A percentile compares a stretch with the other conserved stretches of the same genome.
Evolutionary conservation across 1,140 invertebrate species (phyloP).

Genomic region (Himalopsyche phryganea): DNA sequence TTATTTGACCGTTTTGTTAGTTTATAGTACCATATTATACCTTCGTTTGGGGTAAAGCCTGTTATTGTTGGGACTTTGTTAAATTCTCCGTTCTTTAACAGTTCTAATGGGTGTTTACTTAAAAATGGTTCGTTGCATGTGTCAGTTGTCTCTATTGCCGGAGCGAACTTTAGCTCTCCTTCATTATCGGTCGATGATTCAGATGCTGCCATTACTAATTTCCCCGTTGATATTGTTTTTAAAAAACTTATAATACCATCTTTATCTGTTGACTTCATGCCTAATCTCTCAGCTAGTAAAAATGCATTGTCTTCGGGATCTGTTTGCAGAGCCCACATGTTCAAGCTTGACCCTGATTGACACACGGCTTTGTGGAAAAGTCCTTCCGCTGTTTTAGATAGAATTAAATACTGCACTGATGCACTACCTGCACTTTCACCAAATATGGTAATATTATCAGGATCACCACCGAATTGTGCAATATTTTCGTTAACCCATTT

Average conservation of each 20-base stretch:
- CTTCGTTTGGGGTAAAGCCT: constrained; percentile 32
- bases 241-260: constrained; percentile 39
- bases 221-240: constrained; percentile 19
- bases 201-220: constrained; percentile 34
- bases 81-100: constrained; percentile 28
- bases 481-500: constrained; percentile 70
- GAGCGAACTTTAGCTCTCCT: constrained; percentile 2
- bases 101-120: constrained; percentile 18
- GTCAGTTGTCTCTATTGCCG: constrained; percentile 22
- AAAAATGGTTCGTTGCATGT: constrained; percentile 23
- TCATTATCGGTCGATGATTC: constrained; percentile 34
- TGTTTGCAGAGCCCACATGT: constrained; percentile 55
- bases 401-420: constrained; percentile 50
- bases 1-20: not conserved
- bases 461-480: constrained; percentile 59
- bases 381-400: constrained; percentile 39
- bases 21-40: constrained; percentile 13
- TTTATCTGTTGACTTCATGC: constrained; percentile 42
- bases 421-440: constrained; percentile 57
- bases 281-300: constrained; percentile 50
- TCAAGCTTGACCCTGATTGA: constrained; percentile 57
- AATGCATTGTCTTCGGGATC: constrained; percentile 51
- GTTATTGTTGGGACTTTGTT: constrained; percentile 32
- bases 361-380: constrained; percentile 38
- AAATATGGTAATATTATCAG: constrained; percentile 42